Base-by-base conservation (phyloP, 37 sponge, comb jelly and placozoan genomes). In the Petrosia ficiformis region DNA sequence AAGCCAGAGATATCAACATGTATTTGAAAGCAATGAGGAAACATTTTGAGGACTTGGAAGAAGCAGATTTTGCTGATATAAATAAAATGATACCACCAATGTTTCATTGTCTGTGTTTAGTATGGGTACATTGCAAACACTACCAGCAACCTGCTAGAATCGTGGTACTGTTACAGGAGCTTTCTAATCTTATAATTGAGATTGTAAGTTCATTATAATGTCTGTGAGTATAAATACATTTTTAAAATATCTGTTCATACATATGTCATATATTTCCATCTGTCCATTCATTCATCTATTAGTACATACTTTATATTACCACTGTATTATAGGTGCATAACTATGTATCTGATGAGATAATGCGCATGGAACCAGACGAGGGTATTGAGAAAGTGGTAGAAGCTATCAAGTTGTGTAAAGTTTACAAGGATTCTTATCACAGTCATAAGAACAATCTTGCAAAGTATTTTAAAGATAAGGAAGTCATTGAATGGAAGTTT, bases 81-180 rank as follows among this genome's bases (percentile, higher is more conserved):
- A 69, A 73, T 57, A 67, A 88, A 63, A 52, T 70, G 44, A 21
- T 94, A 3, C 73, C 88, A 8, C 80, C 95, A 2, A 33, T 94
- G 31, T 78, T 94, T 66, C 93, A 94, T 54, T 44, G 85, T 42
- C 29, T 97, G 33, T 89, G 93, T 57, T 83, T 97, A 2, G 70
- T 97, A 25, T 97, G 98, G 98, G 85, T 85, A 24, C 71, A 97
- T 76, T 92, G 83, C 44, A 65, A 40, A n/a, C 90, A 93, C 84
- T 97, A 97, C 84, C 71, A 81, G 30, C 85, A 92, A 81, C 98
- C 98, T 31, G 75, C 93, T 43, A 68, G 94, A 37, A 64, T 98
- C 29, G 81, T 98, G 4, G 89, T 94, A 26, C 83, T 98, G 1
- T 78, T 98, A 8, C 96, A 95, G 67, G 99, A 98, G 72, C 41